Conservation (phyloP, 2,888 invertebrate species). For the Trypoxylon attenuatum region DNA sequence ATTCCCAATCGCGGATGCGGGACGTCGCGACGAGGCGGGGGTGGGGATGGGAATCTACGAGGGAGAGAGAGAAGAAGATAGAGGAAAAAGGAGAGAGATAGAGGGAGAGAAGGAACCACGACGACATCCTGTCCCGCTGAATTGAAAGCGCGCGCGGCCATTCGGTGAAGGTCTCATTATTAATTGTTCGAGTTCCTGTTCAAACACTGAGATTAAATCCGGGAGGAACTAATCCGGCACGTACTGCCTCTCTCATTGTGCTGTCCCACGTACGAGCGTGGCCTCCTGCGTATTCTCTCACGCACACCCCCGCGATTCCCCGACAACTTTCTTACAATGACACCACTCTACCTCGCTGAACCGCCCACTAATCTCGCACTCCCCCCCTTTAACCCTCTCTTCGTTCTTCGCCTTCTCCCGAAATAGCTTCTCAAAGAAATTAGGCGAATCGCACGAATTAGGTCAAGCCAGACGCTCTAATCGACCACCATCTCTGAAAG, state of each 20-base stretch:
- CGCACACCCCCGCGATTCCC: not conserved
- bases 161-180: constrained; percentile 60
- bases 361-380: no score
- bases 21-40: constrained; percentile 33
- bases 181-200: constrained; percentile 72
- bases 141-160: constrained; percentile 52
- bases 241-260: constrained; percentile 46
- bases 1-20: constrained; percentile 53
- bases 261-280: constrained; percentile 39
- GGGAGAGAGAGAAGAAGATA: constrained; percentile 15
- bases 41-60: no score
- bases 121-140: constrained; percentile 60
- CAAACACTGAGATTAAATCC: constrained; percentile 69
- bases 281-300: not conserved
- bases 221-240: constrained; percentile 66
- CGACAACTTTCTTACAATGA: not conserved
- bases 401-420: not conserved
- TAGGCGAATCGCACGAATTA: no score
- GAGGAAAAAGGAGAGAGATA: not conserved
- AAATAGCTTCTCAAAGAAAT: no score
- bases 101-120: constrained; percentile 15
- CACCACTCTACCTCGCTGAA: no score
- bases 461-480: no score
- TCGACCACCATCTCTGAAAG: no score
- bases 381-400: not conserved